Evolutionary conservation across 2,797 vertebrate genomes (phyloP), one percentile per base, ranked within the genome.

Genomic region (Rhinatrema bivittatum): DNA sequence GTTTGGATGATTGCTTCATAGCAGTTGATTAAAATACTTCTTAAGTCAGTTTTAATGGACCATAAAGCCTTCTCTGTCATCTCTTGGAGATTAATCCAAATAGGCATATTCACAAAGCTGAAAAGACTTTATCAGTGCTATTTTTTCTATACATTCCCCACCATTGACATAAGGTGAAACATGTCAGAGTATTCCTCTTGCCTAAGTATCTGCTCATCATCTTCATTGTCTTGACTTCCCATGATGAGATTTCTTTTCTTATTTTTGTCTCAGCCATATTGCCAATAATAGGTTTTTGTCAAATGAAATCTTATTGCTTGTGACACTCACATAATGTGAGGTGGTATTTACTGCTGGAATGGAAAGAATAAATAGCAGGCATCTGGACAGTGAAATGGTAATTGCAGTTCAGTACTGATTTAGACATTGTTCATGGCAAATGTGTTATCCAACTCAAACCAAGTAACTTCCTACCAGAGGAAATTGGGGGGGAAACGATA

Each of bases 271-370:
- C 22, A 8, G 14, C 24, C 25, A 22, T 27, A 21, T 12, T 61
- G 19, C 20, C 32, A 29, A 15, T 37, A 46, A 32, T 43, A 24
- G 29, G 16, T 24, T 63, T 20, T 39, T 45, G 36, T 42, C 46
- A 25, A 11, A 31, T 41, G 25, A 56, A 60, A 33, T 26, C n/a
- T 36, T 38, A 34, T 41, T 52, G 26, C 39, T 45, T 49, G 2
- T 51, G 26, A 9, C 4, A 37, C n/a, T 60, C 32, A 28, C 5
- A 25, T 45, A 44, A 36, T 32, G 16, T 35, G 15, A 15, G 15
- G 15, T 23, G 16, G 3, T 48, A 20, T 58, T 51, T 53, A 46
- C 42, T 42, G 30, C 24, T 42, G 38, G 49, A 62, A 59, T 48
- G 21, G 32, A 36, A 32, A 52, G 32, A 15, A 29, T 44, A 39